Evolutionary conservation across 2,113 vertebrate genomes (phyloP).

Genomic region (Todiramphus saurophagus): DNA sequence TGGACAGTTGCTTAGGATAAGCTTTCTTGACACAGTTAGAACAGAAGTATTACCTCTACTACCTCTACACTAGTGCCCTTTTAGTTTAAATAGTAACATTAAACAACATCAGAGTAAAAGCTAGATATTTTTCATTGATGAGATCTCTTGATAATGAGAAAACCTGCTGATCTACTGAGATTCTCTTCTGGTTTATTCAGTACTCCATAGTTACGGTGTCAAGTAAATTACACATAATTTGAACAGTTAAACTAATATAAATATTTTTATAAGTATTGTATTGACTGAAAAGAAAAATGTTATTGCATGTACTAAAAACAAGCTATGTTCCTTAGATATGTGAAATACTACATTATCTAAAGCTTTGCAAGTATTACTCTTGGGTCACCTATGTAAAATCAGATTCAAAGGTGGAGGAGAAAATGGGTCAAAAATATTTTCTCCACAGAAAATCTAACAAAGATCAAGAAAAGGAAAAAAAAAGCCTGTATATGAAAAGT

Average conservation of each 20-base stretch:
- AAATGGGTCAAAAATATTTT: not conserved
- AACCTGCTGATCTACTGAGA: not conserved
- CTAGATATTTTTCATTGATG: not conserved
- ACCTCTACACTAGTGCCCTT: not conserved
- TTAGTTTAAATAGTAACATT: not conserved
- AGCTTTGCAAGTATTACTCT: not conserved
- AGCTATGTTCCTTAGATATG: not conserved
- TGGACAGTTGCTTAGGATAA: not conserved
- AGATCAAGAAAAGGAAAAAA: not conserved
- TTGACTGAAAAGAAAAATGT: not conserved
- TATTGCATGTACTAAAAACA: not conserved
- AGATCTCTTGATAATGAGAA: not conserved
- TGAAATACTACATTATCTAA: not conserved
- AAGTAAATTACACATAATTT: not conserved
- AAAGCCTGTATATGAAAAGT: not conserved
- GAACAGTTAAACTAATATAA: not conserved
- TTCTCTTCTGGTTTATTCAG: not conserved
- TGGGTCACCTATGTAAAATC: not conserved
- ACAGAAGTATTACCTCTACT: not conserved
- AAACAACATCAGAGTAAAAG: not conserved
- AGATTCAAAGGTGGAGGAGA: not conserved
- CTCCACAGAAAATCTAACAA: not conserved
- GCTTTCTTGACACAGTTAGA: not conserved
- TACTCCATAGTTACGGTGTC: not conserved
- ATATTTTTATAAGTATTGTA: not conserved